Base-by-base conservation (phyloP, 2,113 vertebrate species). In the Elephas maximus region DNA sequence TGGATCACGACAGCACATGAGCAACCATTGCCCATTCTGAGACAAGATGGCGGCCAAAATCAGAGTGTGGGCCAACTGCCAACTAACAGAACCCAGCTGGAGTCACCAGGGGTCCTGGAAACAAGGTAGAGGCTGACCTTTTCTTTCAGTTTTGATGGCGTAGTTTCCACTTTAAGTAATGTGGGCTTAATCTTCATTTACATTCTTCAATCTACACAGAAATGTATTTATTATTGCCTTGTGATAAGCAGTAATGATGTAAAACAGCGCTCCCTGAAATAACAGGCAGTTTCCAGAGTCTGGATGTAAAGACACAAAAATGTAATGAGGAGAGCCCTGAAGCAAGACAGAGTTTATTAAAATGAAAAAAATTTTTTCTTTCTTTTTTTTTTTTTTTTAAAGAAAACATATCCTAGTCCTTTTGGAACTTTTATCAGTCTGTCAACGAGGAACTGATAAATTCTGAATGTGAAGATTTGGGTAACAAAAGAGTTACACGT, bases 91-190 rank as follows among this genome's bases (percentile, higher is more conserved):
- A n/a, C 33, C 41, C 65, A 65, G 60, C 88, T 90, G 63, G 76
- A 88, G 81, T 37, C 51, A 65, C 11, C 62, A 21, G 60, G 20
- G 21, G 20, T 20, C 92, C 71, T 60, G 28, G 37, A 76, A 76
- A 74, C 26, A 6, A 82, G 20, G 41, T 53, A 41, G 57, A 86
- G 28, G 26, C 65, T 67, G 86, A 53, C 45, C 45, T 30, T 45
- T 91, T 44, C 45, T 71, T 78, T 84, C 74, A 17, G 23, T 88
- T 71, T 71, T 18, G 81, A 79, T 79, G 67, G 87, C 96, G 90
- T 92, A 93, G 93, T 97, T 98, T 97, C 95, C 91, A 90, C 84
- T 93, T 74, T 88, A 95, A 91, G 94, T 92, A 90, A 97, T 92
- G n/a, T 74, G 48, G 51, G 12, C 74, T 88, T 97, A 95, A 94